Conservation (phyloP, 2,888 invertebrate genomes). For the Torymus texanus region DNA sequence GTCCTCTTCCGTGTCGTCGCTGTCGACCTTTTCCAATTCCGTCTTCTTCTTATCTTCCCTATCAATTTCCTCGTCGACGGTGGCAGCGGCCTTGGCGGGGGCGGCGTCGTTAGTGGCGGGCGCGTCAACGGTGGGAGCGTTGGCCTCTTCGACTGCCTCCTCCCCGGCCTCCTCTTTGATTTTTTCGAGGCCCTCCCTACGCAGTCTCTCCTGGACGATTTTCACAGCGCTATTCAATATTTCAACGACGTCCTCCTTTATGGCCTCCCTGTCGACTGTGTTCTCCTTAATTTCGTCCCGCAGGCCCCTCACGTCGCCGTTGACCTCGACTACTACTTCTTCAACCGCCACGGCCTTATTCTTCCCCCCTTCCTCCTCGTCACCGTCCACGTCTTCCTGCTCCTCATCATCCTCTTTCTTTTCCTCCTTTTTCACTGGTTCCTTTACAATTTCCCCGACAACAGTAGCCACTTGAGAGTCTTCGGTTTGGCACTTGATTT, state of each 20-base stretch:
- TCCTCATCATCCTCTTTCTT: constrained; percentile 22
- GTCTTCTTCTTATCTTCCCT: constrained; percentile 5
- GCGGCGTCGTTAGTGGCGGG: not conserved
- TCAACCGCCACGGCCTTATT: not conserved
- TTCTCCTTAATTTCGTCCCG: constrained; percentile 13
- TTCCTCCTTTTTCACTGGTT: constrained; percentile 8
- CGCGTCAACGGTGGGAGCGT: not conserved
- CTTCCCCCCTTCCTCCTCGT: not conserved
- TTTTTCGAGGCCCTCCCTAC: constrained; percentile 50
- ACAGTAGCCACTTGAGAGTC: constrained; percentile 20
- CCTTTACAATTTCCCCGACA: constrained; percentile 9
- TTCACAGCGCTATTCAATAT: constrained; percentile 52
- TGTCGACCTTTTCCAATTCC: constrained; percentile 23
- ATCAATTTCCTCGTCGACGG: constrained; percentile 4
- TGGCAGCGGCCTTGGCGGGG: not conserved
- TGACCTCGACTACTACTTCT: constrained; percentile 40
- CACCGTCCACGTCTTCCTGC: not conserved
- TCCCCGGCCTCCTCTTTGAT: constrained; percentile 47
- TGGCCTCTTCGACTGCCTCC: constrained; percentile 27
- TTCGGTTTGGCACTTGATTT: constrained; percentile 50
- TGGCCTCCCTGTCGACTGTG: constrained; percentile 44
- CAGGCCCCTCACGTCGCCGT: constrained; percentile 24
- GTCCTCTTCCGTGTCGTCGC: constrained; percentile 44
- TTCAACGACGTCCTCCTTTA: constrained; percentile 52
- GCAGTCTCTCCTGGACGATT: constrained; percentile 48